Percentiles rank a stretch among this genome's conserved stretches.
These are phyloP conservation scores for Rhopilema esculentum DNA, from an alignment of 30 jellyfish, hydroid and myxozoan species.

Conservation along the genomic window DNA sequence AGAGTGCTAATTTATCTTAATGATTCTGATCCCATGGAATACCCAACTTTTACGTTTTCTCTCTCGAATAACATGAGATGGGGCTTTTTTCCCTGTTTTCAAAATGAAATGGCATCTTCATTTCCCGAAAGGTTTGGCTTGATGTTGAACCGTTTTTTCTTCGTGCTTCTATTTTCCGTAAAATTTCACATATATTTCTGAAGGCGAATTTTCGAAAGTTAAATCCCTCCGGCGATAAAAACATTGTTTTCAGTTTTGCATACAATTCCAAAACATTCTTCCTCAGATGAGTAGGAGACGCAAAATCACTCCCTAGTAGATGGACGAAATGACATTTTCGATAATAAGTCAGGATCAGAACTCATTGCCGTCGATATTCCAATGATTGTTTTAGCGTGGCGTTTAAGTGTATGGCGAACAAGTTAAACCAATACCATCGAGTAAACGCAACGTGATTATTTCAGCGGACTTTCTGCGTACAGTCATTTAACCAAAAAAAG, in stretches of 20 bases:
- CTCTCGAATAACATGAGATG: neutral
- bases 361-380: neutral
- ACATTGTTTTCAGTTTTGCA: neutral
- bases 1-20: neutral
- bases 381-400: too few species aligned
- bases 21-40: conserved; percentile 21
- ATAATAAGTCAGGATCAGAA: neutral
- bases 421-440: neutral
- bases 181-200: too few species aligned
- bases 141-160: neutral
- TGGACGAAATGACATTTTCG: neutral
- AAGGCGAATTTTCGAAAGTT: conserved; percentile 13
- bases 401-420: conserved; percentile 11
- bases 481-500: conserved; percentile 13
- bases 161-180: too few species aligned
- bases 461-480: conserved; percentile 8
- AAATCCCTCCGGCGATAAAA: conserved; percentile 6
- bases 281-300: neutral
- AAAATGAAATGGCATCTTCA: conserved; percentile 5
- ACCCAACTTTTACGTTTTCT: conserved; percentile 29
- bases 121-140: neutral
- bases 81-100: neutral
- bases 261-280: conserved; percentile 17
- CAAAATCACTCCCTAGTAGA: conserved; percentile 15
- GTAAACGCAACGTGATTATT: conserved; percentile 4